Conservation (phyloP, 2,888 invertebrate species). For the Drosophila peninsularis region DNA sequence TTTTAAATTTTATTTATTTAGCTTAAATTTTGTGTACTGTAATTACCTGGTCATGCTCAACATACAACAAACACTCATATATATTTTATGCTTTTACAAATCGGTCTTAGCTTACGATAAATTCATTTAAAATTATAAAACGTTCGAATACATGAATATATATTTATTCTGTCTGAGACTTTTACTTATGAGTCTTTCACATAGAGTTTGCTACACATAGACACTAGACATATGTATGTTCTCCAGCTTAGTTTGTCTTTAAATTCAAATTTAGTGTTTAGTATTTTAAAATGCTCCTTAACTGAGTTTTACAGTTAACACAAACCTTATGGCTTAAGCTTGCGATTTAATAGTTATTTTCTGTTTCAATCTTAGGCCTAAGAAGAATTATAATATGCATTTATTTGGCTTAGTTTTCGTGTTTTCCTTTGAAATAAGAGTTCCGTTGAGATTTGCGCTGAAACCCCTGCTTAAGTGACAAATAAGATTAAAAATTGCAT, state of each 20-base stretch:
- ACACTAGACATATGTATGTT: constrained; percentile 11
- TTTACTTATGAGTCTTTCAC: constrained; percentile 46
- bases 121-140: constrained; percentile 8
- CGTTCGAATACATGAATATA: constrained; percentile 21
- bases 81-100: background rate
- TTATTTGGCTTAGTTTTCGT: constrained; percentile 4
- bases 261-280: background rate
- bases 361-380: background rate
- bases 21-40: constrained; percentile 2
- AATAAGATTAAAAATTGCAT: constrained; percentile 37
- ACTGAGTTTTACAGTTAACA: constrained; percentile 26
- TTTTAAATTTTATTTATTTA: background rate
- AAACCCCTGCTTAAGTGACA: constrained; percentile 22
- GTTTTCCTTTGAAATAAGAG: background rate
- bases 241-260: constrained; percentile 9
- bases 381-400: constrained; percentile 5
- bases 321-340: constrained; percentile 11
- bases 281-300: constrained; percentile 15
- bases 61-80: constrained; percentile 32
- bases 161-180: constrained; percentile 28
- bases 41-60: constrained; percentile 21
- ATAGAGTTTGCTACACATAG: constrained; percentile 35
- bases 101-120: background rate
- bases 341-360: background rate
- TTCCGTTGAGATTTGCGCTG: constrained; percentile 9